These are phyloP conservation scores for Bufo gargarizans DNA, from an alignment of 2,113 vertebrate genomes.

Conservation along the genomic window DNA sequence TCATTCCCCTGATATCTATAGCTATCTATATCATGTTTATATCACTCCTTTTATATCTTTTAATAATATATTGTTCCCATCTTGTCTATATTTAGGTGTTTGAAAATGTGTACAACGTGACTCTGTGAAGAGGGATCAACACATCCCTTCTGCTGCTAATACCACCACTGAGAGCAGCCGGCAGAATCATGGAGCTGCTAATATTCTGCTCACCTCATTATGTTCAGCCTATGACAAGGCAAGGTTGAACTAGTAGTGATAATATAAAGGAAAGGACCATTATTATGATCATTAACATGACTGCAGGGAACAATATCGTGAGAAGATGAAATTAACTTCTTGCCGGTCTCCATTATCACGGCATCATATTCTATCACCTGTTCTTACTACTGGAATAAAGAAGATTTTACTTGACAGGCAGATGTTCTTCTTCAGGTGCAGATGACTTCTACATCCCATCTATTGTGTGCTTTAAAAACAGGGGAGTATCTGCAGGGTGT, in stretches of 20 bases:
- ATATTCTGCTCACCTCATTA: background rate
- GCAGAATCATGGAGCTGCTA: background rate
- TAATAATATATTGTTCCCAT: background rate
- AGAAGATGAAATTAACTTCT: slow-evolving; percentile 17
- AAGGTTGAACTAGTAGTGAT: background rate
- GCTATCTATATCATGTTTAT: no score
- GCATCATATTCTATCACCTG: slow-evolving; percentile 22
- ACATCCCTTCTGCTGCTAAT: background rate
- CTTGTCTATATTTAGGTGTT: background rate
- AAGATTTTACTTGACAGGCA: slow-evolving; percentile 16
- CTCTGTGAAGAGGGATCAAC: background rate
- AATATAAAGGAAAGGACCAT: background rate
- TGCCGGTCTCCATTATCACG: slow-evolving; percentile 13
- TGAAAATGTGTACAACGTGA: background rate
- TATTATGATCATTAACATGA: background rate
- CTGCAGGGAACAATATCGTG: slow-evolving; percentile 1
- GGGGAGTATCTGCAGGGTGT: slow-evolving; percentile 35
- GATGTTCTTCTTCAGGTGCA: background rate
- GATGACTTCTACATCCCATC: background rate
- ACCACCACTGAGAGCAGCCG: background rate
- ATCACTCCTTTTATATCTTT: background rate
- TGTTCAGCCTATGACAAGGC: background rate
- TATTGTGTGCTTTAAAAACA: background rate
- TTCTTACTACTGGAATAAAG: background rate
- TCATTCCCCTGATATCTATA: no score